phyloP scores from a whole-genome alignment of 2,888 invertebrate species.

The Pasiphila rectangulata region DNA sequence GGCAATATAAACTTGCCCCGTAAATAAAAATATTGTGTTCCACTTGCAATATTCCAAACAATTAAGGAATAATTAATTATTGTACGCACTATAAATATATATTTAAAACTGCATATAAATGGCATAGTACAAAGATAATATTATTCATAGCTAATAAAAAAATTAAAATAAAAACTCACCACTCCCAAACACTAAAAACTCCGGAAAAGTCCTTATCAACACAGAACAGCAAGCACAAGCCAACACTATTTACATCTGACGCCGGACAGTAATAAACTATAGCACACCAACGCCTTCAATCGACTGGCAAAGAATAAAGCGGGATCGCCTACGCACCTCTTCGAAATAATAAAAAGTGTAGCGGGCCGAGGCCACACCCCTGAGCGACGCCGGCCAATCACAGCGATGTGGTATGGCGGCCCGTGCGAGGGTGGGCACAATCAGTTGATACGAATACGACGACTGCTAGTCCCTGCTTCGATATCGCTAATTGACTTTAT shows the following conservation, averaged over 20 bases:
- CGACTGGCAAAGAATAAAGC: conserved; percentile 77
- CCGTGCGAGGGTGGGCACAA: conserved; percentile 69
- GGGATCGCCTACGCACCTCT: conserved; percentile 72
- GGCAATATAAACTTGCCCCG: not conserved
- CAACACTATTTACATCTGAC: conserved; percentile 69
- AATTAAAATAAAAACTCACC: conserved; percentile 45
- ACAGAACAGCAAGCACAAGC: conserved; percentile 55
- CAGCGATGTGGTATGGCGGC: conserved; percentile 52
- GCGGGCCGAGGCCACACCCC: conserved; percentile 69
- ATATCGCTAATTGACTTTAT: conserved; percentile 81
- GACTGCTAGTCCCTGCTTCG: conserved; percentile 68
- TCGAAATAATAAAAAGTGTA: conserved; percentile 70
- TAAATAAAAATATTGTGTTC: not conserved
- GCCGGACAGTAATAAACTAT: conserved; percentile 73
- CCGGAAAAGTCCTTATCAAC: conserved; percentile 62
- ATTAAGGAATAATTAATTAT: conserved; percentile 4
- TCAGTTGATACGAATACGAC: conserved; percentile 64
- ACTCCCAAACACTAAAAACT: conserved; percentile 48
- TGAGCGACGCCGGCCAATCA: conserved; percentile 66
- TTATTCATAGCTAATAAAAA: conserved; percentile 1
- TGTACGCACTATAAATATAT: too few species aligned
- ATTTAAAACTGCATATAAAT: too few species aligned
- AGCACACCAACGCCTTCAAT: conserved; percentile 76
- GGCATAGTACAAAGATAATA: not conserved
- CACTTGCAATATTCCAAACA: too few species aligned